Percentiles rank a stretch among this genome's conserved stretches.
These are phyloP conservation scores for Malthinus seriepunctatus DNA, from an alignment of 2,888 invertebrate species.

Conservation along the genomic window DNA sequence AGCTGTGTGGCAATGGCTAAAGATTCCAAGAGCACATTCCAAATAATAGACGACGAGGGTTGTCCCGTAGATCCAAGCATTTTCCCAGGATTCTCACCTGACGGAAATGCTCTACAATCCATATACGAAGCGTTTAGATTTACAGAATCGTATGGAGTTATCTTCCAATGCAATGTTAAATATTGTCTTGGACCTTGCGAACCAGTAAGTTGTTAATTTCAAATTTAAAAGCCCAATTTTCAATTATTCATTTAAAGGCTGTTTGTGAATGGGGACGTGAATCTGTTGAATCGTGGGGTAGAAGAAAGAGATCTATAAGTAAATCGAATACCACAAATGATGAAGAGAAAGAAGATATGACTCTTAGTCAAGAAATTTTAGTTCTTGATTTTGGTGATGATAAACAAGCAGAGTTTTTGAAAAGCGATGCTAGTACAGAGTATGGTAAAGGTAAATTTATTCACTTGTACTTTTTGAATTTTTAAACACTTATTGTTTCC, in stretches of 20 bases:
- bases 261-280: slow-evolving; percentile 91
- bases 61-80: slow-evolving; percentile 93
- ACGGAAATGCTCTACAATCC: slow-evolving; percentile 88
- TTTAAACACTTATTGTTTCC: slow-evolving; percentile 40
- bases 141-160: slow-evolving; percentile 94
- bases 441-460: slow-evolving; percentile 67
- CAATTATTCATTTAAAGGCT: slow-evolving; percentile 60
- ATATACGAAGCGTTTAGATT: slow-evolving; percentile 94
- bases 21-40: slow-evolving; percentile 94
- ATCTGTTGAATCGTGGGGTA: slow-evolving; percentile 89
- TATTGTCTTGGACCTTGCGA: slow-evolving; percentile 95
- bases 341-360: slow-evolving; percentile 81
- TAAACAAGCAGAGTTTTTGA: slow-evolving; percentile 79
- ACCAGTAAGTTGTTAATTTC: slow-evolving; percentile 66
- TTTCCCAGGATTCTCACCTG: slow-evolving; percentile 90
- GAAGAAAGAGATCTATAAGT: slow-evolving; percentile 76
- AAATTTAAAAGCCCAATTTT: neutral
- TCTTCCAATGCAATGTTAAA: slow-evolving; percentile 96
- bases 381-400: slow-evolving; percentile 93
- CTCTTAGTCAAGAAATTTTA: slow-evolving; percentile 90
- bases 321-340: slow-evolving; percentile 65
- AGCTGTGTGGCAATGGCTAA: slow-evolving; percentile 97
- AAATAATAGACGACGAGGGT: slow-evolving; percentile 94
- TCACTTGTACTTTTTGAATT: too few species aligned
- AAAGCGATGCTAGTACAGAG: slow-evolving; percentile 75